Conservation (phyloP, 2,888 invertebrate species). For the Oligia latruncula region DNA sequence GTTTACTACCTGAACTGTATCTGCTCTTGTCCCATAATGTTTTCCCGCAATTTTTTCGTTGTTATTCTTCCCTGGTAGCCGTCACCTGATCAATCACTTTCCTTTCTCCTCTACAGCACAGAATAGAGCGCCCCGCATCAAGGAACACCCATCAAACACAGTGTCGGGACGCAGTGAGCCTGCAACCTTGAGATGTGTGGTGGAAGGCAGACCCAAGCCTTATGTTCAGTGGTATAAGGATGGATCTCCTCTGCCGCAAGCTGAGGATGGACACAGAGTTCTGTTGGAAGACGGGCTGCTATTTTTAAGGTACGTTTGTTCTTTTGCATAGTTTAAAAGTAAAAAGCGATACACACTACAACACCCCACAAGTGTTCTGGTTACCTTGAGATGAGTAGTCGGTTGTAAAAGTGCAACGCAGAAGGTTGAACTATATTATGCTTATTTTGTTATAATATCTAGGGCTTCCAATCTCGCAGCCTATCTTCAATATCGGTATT, state of each 20-base stretch:
- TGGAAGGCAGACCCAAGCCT: constrained; percentile 97
- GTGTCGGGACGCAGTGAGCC: constrained; percentile 99
- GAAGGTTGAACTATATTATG: background rate
- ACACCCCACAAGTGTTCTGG: background rate
- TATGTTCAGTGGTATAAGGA: constrained; percentile 98
- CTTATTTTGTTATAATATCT: background rate
- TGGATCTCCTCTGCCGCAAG: constrained; percentile 94
- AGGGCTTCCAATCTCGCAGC: background rate
- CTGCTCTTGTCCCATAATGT: too few species aligned
- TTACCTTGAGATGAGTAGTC: background rate
- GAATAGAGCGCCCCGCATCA: constrained; percentile 97
- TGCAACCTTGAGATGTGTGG: constrained; percentile 98
- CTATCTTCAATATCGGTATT: background rate
- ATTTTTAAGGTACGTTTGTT: constrained; percentile 92
- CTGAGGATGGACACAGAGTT: constrained; percentile 97
- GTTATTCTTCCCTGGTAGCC: background rate
- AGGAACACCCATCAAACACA: constrained; percentile 99
- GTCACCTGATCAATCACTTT: background rate
- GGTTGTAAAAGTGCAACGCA: background rate
- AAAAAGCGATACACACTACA: background rate
- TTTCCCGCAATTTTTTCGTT: too few species aligned
- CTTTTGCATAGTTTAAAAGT: background rate
- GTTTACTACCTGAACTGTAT: too few species aligned
- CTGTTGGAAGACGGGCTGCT: constrained; percentile 97
- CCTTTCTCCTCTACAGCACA: constrained; percentile 90